Evolutionary conservation across 2,113 vertebrate genomes (phyloP).

Genomic region (Antechinus stuartii): DNA sequence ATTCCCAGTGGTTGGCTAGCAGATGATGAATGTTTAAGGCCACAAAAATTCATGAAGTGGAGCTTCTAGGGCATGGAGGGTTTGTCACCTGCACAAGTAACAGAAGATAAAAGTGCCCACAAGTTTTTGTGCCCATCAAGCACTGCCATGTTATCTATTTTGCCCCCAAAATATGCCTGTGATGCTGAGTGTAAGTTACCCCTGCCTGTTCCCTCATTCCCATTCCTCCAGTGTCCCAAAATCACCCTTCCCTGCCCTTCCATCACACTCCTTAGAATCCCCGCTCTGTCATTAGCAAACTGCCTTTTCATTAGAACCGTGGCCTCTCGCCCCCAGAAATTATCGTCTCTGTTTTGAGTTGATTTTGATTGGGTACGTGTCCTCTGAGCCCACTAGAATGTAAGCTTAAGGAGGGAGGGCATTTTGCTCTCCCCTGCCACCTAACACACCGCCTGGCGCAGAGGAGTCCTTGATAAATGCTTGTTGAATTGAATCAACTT

Average conservation of each 20-base stretch:
- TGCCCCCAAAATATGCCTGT: not conserved
- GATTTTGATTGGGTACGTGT: not conserved
- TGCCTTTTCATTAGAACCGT: not conserved
- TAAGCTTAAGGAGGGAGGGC: not conserved
- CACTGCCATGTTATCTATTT: not conserved
- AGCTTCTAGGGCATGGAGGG: not conserved
- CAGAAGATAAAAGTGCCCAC: not conserved
- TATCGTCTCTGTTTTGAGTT: not conserved
- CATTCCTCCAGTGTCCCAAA: not conserved
- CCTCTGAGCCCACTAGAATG: not conserved
- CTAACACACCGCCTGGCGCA: not conserved
- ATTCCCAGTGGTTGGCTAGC: not conserved
- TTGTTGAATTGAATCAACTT: not conserved
- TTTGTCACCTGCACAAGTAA: not conserved
- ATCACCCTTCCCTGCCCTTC: not conserved
- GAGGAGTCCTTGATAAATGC: not conserved
- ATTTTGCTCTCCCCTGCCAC: not conserved
- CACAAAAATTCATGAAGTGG: not conserved
- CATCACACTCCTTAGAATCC: not conserved
- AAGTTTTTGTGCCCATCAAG: not conserved
- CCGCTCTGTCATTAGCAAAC: not conserved
- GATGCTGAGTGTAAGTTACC: not conserved
- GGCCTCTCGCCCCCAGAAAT: not conserved
- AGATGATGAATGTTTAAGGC: not conserved
- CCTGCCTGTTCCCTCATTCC: no score